phyloP scores from a whole-genome alignment of 2,797 vertebrate species.

The Microctenopoma steveboyesi region DNA sequence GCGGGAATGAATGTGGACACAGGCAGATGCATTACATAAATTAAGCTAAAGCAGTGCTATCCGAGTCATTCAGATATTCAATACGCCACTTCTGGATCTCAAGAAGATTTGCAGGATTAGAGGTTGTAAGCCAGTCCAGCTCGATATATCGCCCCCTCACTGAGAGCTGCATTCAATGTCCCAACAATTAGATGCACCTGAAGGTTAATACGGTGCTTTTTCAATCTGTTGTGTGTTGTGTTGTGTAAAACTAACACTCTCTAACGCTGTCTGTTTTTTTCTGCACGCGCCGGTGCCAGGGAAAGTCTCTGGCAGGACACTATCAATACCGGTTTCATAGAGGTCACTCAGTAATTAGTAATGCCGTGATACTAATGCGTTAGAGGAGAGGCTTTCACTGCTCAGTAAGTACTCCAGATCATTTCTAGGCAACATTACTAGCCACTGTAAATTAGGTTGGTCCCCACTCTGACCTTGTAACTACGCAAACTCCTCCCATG shows the following conservation, averaged over 20 bases:
- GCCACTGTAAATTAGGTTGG: constrained; percentile 53
- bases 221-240: constrained; percentile 78
- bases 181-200: constrained; percentile 82
- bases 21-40: constrained; percentile 74
- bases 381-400: constrained; percentile 23
- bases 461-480: constrained; percentile 61
- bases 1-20: constrained; percentile 58
- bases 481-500: constrained; percentile 56
- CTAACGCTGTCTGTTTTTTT: constrained; percentile 9
- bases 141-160: constrained; percentile 80
- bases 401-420: constrained; percentile 33
- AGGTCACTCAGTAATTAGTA: constrained; percentile 55
- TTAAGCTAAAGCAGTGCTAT: constrained; percentile 77
- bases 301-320: constrained; percentile 39
- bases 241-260: constrained; percentile 51
- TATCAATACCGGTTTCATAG: constrained; percentile 30
- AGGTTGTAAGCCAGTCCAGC: constrained; percentile 73
- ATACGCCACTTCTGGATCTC: constrained; percentile 78
- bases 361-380: constrained; percentile 38
- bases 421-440: constrained; percentile 44
- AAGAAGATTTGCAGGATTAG: constrained; percentile 85
- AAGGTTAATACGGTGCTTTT: constrained; percentile 80
- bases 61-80: constrained; percentile 79
- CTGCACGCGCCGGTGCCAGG: constrained; percentile 14
- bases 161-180: constrained; percentile 82